Evolutionary conservation across 2,797 vertebrate genomes (phyloP).

Genomic region (Champsocephalus gunnari): DNA sequence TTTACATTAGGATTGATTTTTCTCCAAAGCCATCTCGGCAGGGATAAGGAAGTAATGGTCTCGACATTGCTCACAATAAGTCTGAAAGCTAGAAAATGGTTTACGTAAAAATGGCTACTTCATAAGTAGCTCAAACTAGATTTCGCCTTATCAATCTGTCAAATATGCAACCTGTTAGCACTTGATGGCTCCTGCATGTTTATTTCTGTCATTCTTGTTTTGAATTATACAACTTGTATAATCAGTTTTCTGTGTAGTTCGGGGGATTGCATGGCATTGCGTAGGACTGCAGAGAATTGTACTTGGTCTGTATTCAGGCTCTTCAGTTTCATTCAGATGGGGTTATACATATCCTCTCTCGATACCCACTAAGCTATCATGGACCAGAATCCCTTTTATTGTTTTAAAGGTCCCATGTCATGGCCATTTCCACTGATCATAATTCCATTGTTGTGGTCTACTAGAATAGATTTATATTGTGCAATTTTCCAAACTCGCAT

Average conservation of each 20-base stretch:
- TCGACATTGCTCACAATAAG: constrained; percentile 60
- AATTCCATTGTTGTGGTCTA: no score
- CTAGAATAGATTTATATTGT: no score
- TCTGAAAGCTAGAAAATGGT: constrained; percentile 63
- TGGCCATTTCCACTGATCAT: no score
- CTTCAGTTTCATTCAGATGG: constrained; percentile 34
- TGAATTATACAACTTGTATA: constrained; percentile 29
- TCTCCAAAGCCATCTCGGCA: constrained; percentile 59
- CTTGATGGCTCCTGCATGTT: constrained; percentile 21
- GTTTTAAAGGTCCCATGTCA: constrained; percentile 20
- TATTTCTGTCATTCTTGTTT: constrained; percentile 29
- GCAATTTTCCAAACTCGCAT: no score
- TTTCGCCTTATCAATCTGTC: constrained; percentile 50
- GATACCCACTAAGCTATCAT: constrained; percentile 46
- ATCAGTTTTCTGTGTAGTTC: constrained; percentile 23
- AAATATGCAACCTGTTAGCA: constrained; percentile 25
- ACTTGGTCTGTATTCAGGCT: constrained; percentile 32
- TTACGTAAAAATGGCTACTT: constrained; percentile 51
- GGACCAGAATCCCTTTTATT: constrained; percentile 42
- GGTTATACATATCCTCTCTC: constrained; percentile 25
- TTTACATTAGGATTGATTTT: constrained; percentile 57
- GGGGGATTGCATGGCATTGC: constrained; percentile 45
- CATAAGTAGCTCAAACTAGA: constrained; percentile 40
- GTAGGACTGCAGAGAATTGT: constrained; percentile 32
- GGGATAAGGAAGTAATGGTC: constrained; percentile 63